These are phyloP conservation scores for Eupithecia centaureata DNA, from an alignment of 2,888 invertebrate species.

Conservation along the genomic window DNA sequence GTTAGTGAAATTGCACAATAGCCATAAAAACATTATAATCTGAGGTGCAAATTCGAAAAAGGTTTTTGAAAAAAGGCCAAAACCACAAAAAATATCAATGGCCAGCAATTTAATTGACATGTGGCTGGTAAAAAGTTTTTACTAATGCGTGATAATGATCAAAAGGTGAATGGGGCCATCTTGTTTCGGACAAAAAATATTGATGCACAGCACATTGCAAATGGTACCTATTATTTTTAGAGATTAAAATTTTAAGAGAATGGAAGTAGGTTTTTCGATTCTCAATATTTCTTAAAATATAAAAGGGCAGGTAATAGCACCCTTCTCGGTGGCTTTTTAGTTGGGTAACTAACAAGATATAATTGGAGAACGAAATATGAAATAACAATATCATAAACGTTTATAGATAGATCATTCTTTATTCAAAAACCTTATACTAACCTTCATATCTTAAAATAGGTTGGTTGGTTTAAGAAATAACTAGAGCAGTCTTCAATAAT, in stretches of 20 bases:
- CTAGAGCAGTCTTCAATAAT: not conserved
- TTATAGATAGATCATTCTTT: too few relatives aligned
- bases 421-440: too few relatives aligned
- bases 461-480: not conserved
- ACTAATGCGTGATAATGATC: slow-evolving; percentile 70
- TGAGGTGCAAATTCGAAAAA: slow-evolving; percentile 73
- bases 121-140: slow-evolving; percentile 58
- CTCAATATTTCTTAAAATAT: not conserved
- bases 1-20: slow-evolving; percentile 72
- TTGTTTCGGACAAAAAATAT: slow-evolving; percentile 29
- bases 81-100: slow-evolving; percentile 61
- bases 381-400: not conserved
- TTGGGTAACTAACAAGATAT: not conserved
- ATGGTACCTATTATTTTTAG: not conserved
- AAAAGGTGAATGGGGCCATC: slow-evolving; percentile 49
- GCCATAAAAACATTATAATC: slow-evolving; percentile 68
- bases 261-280: not conserved
- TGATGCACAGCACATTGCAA: slow-evolving; percentile 25
- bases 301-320: not conserved
- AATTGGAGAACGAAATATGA: not conserved
- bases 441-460: too few relatives aligned
- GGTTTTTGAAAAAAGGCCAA: slow-evolving; percentile 52
- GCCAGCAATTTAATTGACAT: slow-evolving; percentile 64
- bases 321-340: not conserved
- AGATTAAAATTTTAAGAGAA: not conserved